Evolutionary conservation across 2,888 invertebrate genomes (phyloP).

Genomic region (Agrotis clavis): DNA sequence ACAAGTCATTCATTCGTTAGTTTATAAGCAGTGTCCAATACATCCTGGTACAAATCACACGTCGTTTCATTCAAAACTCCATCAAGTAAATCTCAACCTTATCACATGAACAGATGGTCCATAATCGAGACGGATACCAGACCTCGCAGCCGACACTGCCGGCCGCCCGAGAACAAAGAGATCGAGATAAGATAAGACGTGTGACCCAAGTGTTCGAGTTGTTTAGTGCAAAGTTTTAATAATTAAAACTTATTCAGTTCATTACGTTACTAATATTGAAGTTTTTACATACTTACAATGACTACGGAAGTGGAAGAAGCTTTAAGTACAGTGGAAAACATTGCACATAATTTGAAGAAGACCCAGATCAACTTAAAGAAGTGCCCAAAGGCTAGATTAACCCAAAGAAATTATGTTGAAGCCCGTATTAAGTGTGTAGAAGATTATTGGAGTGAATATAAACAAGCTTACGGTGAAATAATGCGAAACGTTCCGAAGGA

Average conservation of each 20-base stretch:
- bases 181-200: conserved; percentile 3
- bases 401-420: neutral
- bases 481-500: neutral
- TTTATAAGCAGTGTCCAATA: no score
- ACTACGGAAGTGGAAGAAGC: conserved; percentile 13
- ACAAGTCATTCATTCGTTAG: no score
- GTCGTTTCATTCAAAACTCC: no score
- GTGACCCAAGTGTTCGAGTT: conserved; percentile 5
- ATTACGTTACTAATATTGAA: conserved; percentile 3
- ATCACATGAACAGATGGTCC: neutral
- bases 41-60: no score
- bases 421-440: conserved; percentile 13
- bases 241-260: neutral
- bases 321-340: conserved; percentile 3
- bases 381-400: conserved; percentile 12
- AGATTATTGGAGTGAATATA: conserved; percentile 14
- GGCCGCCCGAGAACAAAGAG: conserved; percentile 21
- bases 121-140: conserved; percentile 10
- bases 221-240: neutral
- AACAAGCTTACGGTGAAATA: conserved; percentile 8
- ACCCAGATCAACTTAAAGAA: conserved; percentile 18
- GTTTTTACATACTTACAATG: conserved; percentile 12
- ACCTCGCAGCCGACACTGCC: conserved; percentile 2
- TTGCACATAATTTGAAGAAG: conserved; percentile 20
- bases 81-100: no score